Percentiles rank a stretch among this genome's conserved stretches.
Evolutionary conservation across 2,797 vertebrate species (phyloP).

Genomic region (Picus viridis): DNA sequence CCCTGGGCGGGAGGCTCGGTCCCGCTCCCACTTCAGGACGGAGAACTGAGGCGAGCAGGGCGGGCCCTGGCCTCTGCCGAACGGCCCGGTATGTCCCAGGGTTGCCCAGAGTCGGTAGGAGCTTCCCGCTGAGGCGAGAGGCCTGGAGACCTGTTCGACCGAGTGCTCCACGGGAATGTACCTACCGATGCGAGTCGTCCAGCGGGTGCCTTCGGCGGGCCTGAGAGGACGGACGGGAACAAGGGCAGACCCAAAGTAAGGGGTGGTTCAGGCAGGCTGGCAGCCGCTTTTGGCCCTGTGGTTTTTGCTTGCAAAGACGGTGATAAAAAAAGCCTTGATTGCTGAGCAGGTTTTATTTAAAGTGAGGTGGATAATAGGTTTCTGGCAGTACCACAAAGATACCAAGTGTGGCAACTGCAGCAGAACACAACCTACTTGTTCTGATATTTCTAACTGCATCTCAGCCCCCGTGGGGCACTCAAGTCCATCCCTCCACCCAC

Average conservation of each 20-base stretch:
- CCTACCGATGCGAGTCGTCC: too few species aligned
- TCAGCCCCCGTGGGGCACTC: rapidly evolving
- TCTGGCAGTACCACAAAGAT: too few species aligned
- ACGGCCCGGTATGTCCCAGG: too few species aligned
- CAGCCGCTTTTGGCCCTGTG: background rate
- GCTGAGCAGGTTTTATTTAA: rapidly evolving
- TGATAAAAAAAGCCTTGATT: rapidly evolving
- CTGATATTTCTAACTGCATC: rapidly evolving
- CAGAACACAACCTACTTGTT: rapidly evolving
- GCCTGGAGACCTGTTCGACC: too few species aligned
- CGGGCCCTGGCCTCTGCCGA: too few species aligned
- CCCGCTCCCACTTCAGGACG: too few species aligned
- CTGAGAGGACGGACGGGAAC: background rate
- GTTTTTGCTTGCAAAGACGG: background rate
- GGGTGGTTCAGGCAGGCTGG: rapidly evolving
- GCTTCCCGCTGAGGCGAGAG: background rate
- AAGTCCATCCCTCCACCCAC: rapidly evolving
- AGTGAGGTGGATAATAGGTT: rapidly evolving
- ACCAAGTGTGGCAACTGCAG: rapidly evolving
- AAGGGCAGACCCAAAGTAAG: rapidly evolving
- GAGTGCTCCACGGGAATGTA: background rate
- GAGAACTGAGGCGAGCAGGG: rapidly evolving
- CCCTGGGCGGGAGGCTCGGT: background rate
- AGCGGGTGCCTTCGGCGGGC: too few species aligned
- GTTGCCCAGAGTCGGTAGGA: background rate